These are phyloP conservation scores for Aquatica leii DNA, from an alignment of 2,888 invertebrate species.

Conservation along the genomic window DNA sequence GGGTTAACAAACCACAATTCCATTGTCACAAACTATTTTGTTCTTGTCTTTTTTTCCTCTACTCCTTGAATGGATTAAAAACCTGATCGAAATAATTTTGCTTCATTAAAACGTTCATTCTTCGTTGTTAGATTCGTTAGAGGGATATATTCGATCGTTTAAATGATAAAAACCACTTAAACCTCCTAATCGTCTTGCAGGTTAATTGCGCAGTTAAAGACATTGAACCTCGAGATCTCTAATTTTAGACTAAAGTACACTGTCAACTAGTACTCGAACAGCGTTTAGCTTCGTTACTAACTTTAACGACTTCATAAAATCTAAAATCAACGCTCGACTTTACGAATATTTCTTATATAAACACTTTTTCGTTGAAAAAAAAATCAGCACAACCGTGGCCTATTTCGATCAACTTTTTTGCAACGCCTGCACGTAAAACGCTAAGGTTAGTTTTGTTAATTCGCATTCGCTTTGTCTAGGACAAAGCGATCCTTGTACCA, in stretches of 20 bases:
- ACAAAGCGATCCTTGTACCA: too few relatives aligned
- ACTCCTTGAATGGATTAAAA: conserved; percentile 6
- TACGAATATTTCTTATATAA: too few relatives aligned
- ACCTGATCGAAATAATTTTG: conserved; percentile 13
- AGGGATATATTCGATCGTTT: neutral
- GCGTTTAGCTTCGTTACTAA: conserved; percentile 6
- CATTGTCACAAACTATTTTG: conserved; percentile 45
- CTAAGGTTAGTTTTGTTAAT: too few relatives aligned
- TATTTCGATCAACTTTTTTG: too few relatives aligned
- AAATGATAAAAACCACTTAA: neutral
- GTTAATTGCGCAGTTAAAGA: conserved; percentile 24
- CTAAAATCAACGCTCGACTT: neutral
- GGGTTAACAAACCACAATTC: conserved; percentile 53
- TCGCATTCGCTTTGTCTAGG: too few relatives aligned
- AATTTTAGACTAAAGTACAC: conserved; percentile 29
- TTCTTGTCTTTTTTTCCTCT: conserved; percentile 2
- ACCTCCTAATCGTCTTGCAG: conserved; percentile 2
- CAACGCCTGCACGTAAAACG: too few relatives aligned
- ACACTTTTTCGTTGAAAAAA: too few relatives aligned
- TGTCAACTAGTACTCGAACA: conserved; percentile 20
- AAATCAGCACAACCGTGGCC: too few relatives aligned
- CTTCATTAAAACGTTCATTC: neutral
- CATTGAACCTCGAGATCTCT: conserved; percentile 34
- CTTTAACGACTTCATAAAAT: conserved; percentile 14
- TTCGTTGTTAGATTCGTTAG: neutral